Base-by-base conservation (phyloP, 2,797 vertebrate genomes). In the Erethizon dorsatum region DNA sequence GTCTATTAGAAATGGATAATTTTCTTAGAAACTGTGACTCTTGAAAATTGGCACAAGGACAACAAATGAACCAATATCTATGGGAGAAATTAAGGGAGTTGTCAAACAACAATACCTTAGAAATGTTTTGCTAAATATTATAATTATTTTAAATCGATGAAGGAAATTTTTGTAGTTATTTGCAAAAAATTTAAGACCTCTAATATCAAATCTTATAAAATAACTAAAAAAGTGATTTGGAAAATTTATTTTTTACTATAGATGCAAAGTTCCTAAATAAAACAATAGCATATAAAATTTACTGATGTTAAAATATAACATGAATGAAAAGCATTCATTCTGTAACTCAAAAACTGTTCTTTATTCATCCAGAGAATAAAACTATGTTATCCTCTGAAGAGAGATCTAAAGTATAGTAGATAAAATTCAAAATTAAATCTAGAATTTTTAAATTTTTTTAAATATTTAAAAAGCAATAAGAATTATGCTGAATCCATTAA, bases 331-430 rank as follows among this genome's bases (percentile, higher is more conserved):
- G n/a, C 12, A 54, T 50, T 47, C 17, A 83, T 82, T 88, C 11
- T 14, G n/a, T 88, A 91, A 88, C 45, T 91, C 7, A 94, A 61
- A 59, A 12, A 52, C 9, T 84, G 4, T 54, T 90, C 65, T 54
- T 96, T 56, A 56, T 54, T 67, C 54, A 80, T 67, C 84, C 14
- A 90, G 45, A 78, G 14, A 78, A 69, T 54, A 91, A 88, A 67
- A 93, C 2, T 71, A 45, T 52, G 61, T 77, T 59, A 28, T 77
- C 4, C 65, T 37, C 15, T 94, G 61, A 63, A 45, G 82, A 92
- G 15, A 47, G 9, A 5, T 31, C 41, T 75, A 77, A 95, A 69
- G 28, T 52, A 22, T 31, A 80, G 0, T 54, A 57, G 14, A 7
- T 85, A 54, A 94, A 78, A 80, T 86, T 92, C 11, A 93, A 57